Evolutionary conservation across 2,113 vertebrate genomes (phyloP).

Genomic region (Hystrix brachyura): DNA sequence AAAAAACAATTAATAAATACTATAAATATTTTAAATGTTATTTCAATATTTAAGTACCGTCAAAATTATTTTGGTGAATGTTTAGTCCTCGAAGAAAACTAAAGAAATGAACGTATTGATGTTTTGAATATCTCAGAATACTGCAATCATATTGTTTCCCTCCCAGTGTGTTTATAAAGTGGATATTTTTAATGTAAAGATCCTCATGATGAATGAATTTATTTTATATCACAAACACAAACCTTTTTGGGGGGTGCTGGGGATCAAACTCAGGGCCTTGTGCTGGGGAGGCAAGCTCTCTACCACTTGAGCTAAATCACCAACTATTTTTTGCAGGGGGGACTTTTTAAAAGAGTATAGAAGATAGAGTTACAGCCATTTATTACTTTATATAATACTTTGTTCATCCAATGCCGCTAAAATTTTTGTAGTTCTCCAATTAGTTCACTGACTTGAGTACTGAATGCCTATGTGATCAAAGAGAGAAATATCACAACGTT

Average conservation of each 20-base stretch:
- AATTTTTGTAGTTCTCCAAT: slow-evolving; percentile 76
- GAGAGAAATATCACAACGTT: slow-evolving; percentile 82
- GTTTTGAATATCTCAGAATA: slow-evolving; percentile 54
- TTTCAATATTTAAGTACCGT: slow-evolving; percentile 54
- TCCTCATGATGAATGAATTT: background rate
- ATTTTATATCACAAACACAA: background rate
- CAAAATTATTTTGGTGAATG: slow-evolving; percentile 41
- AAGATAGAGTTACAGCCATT: background rate
- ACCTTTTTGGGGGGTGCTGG: too few relatives aligned
- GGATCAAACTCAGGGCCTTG: too few relatives aligned
- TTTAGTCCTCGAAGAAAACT: slow-evolving; percentile 41
- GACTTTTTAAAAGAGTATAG: background rate
- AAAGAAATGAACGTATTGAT: slow-evolving; percentile 38
- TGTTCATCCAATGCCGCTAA: slow-evolving; percentile 60
- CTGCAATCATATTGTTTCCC: slow-evolving; percentile 19
- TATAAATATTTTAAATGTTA: slow-evolving; percentile 55
- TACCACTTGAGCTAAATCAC: too few relatives aligned
- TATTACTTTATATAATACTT: slow-evolving; percentile 63
- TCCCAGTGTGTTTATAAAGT: slow-evolving; percentile 45
- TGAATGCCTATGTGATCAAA: slow-evolving; percentile 74
- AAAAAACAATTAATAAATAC: slow-evolving; percentile 51
- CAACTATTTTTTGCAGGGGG: too few relatives aligned
- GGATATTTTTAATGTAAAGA: slow-evolving; percentile 43
- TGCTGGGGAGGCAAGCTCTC: too few relatives aligned
- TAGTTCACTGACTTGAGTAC: slow-evolving; percentile 75